Evolutionary conservation across 2,113 vertebrate genomes (phyloP).

Genomic region (Rhadina sibilatrix): DNA sequence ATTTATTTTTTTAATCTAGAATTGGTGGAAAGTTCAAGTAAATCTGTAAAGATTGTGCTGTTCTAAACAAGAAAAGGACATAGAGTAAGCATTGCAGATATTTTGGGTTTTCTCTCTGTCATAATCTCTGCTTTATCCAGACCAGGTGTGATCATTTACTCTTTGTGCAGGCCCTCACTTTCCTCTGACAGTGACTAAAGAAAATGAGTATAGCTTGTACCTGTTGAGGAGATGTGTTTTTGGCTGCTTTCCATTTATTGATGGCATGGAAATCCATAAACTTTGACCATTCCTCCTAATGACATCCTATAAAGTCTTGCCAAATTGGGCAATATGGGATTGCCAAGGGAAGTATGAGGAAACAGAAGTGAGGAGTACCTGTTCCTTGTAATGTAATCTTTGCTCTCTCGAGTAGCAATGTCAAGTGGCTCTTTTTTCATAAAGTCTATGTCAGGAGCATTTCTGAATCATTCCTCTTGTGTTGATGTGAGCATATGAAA

Average conservation of each 20-base stretch:
- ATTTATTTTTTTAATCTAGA: neutral
- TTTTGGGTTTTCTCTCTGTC: neutral
- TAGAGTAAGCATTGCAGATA: neutral
- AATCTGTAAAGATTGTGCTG: neutral
- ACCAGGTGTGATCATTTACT: neutral
- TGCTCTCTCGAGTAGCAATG: neutral
- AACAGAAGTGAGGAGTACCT: rapidly evolving
- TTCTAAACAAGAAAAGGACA: neutral
- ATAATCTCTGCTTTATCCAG: neutral
- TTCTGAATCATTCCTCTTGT: neutral
- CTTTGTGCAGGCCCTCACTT: neutral
- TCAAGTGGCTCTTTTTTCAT: neutral
- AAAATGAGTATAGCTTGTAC: neutral
- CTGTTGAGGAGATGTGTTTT: neutral
- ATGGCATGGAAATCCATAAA: neutral
- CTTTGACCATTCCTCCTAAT: neutral
- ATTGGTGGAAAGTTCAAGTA: neutral
- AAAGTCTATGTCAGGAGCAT: neutral
- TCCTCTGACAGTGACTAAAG: neutral
- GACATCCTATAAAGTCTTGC: neutral
- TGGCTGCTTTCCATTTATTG: neutral
- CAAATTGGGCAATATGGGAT: neutral
- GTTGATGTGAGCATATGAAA: neutral
- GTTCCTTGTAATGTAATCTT: neutral
- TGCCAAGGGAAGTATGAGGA: neutral